Evolutionary conservation across 2,888 invertebrate species (phyloP), one percentile per base, ranked within the genome.

Genomic region (Synanthedon vespiformis): DNA sequence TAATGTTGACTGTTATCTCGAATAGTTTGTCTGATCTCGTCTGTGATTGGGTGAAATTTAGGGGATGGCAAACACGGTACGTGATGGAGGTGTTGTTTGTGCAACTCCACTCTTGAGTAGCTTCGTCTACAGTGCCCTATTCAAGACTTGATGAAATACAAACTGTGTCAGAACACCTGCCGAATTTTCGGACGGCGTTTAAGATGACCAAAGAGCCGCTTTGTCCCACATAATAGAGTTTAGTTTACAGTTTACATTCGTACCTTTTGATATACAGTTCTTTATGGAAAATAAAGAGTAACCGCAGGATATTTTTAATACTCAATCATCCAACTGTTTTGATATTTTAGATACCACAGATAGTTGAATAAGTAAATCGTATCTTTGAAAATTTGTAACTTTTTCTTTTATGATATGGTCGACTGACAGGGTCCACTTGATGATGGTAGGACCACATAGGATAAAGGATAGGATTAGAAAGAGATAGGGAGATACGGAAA

Each of bases 121-220:
- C 41, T 51, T 48, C 11, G 14, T 16, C 16, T 18, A 40, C 48
- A 11, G 41, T 48, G 47, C 62, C 67, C 70, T 75, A 77, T 80
- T 81, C 77, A 80, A 67, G 60, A 63, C 72, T 74, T 78, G 81
- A 86, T 84, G 85, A 75, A 84, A 83, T 74, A 81, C 80, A 85
- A 85, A 85, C 83, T 83, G 70, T 81, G 84, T 79, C 83, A 80
- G 69, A 67, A 60, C 74, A 68, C 69, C 70, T 69, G 71, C 79
- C 80, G 67, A 83, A 84, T 80, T 80, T 83, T 75, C 62, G 60
- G 65, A 58, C 66, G 61, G 58, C 77, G 78, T 81, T 79, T 79
- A 76, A 72, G 67, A 65, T 70, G 61, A 61, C 72, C 74, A 78
- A 76, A 72, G 73, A 76, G 70, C 74, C 62, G 62, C 70, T 74